Percentiles rank a stretch among this genome's conserved stretches.
These are phyloP conservation scores for Epizoanthus scotinus DNA, from an alignment of 92 coral and sea anemone species.

Conservation along the genomic window DNA sequence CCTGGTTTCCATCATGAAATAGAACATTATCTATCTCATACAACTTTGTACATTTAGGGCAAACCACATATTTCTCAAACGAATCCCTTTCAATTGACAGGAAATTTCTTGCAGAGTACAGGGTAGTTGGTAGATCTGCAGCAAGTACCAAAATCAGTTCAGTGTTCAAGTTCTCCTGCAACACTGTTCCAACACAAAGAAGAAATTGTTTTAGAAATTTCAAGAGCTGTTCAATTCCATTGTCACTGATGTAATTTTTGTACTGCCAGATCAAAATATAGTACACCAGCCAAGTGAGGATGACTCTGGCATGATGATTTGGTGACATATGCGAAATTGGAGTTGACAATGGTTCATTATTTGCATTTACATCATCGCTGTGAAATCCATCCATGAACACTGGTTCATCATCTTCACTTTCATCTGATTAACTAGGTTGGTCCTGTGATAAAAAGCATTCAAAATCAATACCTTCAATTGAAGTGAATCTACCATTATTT, in stretches of 20 bases:
- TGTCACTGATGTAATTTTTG: slow-evolving; percentile 33
- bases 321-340: slow-evolving; percentile 28
- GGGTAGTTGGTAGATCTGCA: slow-evolving; percentile 22
- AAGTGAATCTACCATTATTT: no score
- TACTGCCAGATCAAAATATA: slow-evolving; percentile 49
- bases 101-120: slow-evolving; percentile 11
- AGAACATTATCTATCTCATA: slow-evolving; percentile 41
- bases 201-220: slow-evolving; percentile 40
- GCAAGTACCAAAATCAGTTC: slow-evolving; percentile 34
- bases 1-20: slow-evolving; percentile 27
- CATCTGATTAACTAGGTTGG: slow-evolving; percentile 1
- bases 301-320: slow-evolving; percentile 15
- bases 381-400: slow-evolving; percentile 17
- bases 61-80: slow-evolving; percentile 16
- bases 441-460: no score
- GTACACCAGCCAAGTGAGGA: slow-evolving; percentile 50
- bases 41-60: slow-evolving; percentile 51
- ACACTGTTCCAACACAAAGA: slow-evolving; percentile 6
- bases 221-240: slow-evolving; percentile 45
- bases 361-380: background rate
- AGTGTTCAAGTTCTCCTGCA: slow-evolving; percentile 7
- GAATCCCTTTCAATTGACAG: slow-evolving; percentile 15
- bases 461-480: no score
- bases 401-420: slow-evolving; percentile 13
- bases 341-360: slow-evolving; percentile 23